Evolutionary conservation across 2,797 vertebrate species (phyloP).

Genomic region (Leptoclinus maculatus): DNA sequence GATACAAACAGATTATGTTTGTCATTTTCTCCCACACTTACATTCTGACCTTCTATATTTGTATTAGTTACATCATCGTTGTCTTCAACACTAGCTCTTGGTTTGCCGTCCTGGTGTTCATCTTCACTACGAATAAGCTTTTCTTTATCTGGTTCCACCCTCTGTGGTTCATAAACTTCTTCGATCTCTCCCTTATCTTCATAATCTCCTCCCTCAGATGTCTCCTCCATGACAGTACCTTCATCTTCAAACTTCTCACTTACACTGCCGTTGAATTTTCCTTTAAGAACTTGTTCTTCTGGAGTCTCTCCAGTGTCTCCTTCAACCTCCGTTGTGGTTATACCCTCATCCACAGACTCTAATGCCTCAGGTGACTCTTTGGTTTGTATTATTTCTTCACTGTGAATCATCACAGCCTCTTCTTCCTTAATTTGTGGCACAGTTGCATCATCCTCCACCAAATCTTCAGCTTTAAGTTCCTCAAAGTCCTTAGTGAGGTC

Average conservation of each 20-base stretch:
- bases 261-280: slow-evolving; percentile 86
- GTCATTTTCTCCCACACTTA: slow-evolving; percentile 50
- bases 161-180: slow-evolving; percentile 88
- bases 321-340: slow-evolving; percentile 94
- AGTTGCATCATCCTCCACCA: slow-evolving; percentile 81
- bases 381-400: slow-evolving; percentile 82
- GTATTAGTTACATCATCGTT: slow-evolving; percentile 82
- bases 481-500: slow-evolving; percentile 98
- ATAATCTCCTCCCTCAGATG: slow-evolving; percentile 91
- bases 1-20: slow-evolving; percentile 77
- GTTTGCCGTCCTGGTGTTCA: slow-evolving; percentile 40
- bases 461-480: slow-evolving; percentile 90
- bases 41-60: slow-evolving; percentile 66
- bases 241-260: slow-evolving; percentile 95
- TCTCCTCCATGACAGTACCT: slow-evolving; percentile 93
- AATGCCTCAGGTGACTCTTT: slow-evolving; percentile 89
- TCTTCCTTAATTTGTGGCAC: slow-evolving; percentile 79
- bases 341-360: slow-evolving; percentile 94
- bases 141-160: slow-evolving; percentile 50
- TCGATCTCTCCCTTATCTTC: slow-evolving; percentile 95
- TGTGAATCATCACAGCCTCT: slow-evolving; percentile 77
- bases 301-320: slow-evolving; percentile 91
- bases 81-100: slow-evolving; percentile 55
- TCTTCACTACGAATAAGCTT: slow-evolving; percentile 58
- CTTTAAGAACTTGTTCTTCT: slow-evolving; percentile 88